Conservation (phyloP, 2,888 invertebrate species). For the Kryphioiulus occultus region DNA sequence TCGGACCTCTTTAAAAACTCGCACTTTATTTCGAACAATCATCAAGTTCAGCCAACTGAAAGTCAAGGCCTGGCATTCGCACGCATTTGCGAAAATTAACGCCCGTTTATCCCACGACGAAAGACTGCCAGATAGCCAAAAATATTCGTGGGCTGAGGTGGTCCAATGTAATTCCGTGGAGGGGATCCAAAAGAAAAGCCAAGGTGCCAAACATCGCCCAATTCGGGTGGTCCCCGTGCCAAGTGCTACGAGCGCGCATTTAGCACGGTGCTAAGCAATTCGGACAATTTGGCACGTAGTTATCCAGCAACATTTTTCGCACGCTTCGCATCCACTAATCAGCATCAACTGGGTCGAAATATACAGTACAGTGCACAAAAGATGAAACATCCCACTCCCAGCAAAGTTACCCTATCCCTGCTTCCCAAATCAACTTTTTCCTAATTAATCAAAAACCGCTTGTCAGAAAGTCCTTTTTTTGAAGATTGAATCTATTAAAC, state of each 20-base stretch:
- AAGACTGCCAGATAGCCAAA: not conserved
- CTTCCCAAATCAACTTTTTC: no score
- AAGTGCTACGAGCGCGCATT: not conserved
- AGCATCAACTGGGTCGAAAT: not conserved
- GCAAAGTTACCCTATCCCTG: no score
- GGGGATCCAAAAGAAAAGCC: not conserved
- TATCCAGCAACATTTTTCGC: not conserved
- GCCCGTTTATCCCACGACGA: not conserved
- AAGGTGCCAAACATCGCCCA: not conserved
- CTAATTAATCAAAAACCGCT: no score
- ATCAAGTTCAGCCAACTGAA: conserved; percentile 20
- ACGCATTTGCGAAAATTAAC: not conserved
- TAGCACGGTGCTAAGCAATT: not conserved
- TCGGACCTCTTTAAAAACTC: not conserved
- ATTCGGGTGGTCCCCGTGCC: not conserved
- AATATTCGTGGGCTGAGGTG: not conserved
- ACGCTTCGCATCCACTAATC: not conserved
- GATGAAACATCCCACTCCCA: no score
- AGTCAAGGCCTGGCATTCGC: not conserved
- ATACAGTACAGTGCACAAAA: not conserved
- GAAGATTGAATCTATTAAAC: no score
- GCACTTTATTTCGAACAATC: not conserved
- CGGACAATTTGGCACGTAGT: not conserved
- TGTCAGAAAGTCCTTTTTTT: no score
- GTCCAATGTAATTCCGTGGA: not conserved